A percentile compares a stretch with the other conserved stretches of the same genome.
phyloP scores from a whole-genome alignment of 2,113 vertebrate species.

The Melanerpes formicivorus region DNA sequence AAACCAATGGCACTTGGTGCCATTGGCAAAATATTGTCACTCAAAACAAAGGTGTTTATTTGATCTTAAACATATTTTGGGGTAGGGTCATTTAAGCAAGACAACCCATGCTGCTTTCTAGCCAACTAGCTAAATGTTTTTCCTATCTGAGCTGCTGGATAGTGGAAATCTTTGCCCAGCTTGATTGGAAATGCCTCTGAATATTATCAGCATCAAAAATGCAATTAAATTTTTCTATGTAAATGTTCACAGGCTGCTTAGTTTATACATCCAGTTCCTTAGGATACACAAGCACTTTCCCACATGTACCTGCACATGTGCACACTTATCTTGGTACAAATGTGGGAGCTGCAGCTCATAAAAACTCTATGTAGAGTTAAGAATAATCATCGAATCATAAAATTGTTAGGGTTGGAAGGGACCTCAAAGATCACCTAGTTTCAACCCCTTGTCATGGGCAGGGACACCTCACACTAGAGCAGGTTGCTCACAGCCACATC shows the following conservation, averaged over 20 bases:
- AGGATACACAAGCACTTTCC: background rate
- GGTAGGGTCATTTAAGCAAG: background rate
- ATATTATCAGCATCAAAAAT: background rate
- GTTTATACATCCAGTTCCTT: background rate
- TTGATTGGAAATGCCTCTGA: background rate
- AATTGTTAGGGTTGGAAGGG: no score
- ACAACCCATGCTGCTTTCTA: background rate
- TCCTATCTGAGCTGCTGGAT: background rate
- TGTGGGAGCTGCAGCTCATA: no score
- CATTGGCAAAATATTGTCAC: no score
- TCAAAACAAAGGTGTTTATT: background rate
- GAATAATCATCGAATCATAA: background rate
- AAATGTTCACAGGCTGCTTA: background rate
- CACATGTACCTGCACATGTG: accelerated
- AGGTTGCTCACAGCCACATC: no score
- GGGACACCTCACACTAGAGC: no score
- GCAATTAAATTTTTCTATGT: background rate
- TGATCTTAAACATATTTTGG: background rate
- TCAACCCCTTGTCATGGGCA: no score
- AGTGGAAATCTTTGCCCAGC: background rate
- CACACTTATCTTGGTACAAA: background rate
- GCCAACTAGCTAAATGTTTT: background rate
- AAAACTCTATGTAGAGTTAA: background rate
- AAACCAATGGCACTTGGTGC: background rate
- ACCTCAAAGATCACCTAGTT: no score